Evolutionary conservation across 2,113 vertebrate genomes (phyloP).

Genomic region (Xiphophorus couchianus): DNA sequence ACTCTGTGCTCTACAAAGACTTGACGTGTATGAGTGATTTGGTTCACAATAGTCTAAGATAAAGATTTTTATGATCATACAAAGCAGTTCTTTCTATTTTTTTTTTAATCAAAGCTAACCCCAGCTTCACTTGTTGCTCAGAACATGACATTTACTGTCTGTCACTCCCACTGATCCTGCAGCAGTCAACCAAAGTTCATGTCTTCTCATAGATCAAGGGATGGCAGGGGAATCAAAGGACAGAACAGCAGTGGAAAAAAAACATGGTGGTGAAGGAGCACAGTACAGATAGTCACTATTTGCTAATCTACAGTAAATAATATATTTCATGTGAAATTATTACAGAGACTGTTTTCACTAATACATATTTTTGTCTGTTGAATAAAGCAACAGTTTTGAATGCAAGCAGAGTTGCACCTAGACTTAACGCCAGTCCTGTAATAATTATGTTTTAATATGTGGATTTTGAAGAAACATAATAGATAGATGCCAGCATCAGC

Average conservation of each 20-base stretch:
- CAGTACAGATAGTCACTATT: not conserved
- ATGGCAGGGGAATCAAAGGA: not conserved
- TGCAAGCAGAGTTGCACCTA: not conserved
- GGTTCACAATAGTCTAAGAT: not conserved
- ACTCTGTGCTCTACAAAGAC: slow-evolving; percentile 9
- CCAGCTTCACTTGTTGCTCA: not conserved
- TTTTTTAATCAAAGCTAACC: not conserved
- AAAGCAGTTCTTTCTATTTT: not conserved
- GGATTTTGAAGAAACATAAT: no score
- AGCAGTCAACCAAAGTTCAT: not conserved
- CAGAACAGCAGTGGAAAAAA: not conserved
- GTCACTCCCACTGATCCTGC: not conserved
- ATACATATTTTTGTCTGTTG: not conserved
- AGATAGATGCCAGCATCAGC: not conserved
- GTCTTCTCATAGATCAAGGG: not conserved
- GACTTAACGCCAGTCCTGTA: not conserved
- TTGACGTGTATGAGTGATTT: slow-evolving; percentile 1
- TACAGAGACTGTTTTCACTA: not conserved
- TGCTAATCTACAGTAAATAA: not conserved
- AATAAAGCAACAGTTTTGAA: not conserved
- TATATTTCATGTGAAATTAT: not conserved
- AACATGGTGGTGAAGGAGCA: not conserved
- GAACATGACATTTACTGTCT: not conserved
- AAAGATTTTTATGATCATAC: not conserved
- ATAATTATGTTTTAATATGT: no score